phyloP scores from a whole-genome alignment of 1,140 invertebrate species.

The Euura saliciscinereae region DNA sequence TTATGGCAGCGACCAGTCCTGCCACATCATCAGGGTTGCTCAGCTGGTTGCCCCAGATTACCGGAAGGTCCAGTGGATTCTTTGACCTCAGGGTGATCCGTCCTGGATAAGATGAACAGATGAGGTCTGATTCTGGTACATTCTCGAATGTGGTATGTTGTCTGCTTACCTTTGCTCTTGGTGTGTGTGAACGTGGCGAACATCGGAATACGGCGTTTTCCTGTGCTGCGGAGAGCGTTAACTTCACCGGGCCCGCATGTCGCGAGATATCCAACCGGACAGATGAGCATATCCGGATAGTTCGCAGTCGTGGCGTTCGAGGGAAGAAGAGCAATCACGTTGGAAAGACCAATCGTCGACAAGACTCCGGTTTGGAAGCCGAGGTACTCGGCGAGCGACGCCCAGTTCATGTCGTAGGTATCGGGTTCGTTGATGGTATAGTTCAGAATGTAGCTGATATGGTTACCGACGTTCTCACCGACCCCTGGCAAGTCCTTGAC shows the following conservation, averaged over 20 bases:
- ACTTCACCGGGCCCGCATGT: slow-evolving; percentile 65
- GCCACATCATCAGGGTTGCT: slow-evolving; percentile 52
- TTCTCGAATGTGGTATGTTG: background rate
- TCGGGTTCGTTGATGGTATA: slow-evolving; percentile 61
- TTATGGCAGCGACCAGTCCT: slow-evolving; percentile 58
- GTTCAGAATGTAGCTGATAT: slow-evolving; percentile 66
- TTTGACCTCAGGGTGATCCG: slow-evolving; percentile 50
- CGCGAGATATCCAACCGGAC: slow-evolving; percentile 71
- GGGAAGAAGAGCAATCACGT: slow-evolving; percentile 68
- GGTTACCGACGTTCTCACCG: slow-evolving; percentile 77
- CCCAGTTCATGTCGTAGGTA: slow-evolving; percentile 67
- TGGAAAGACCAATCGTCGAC: slow-evolving; percentile 66
- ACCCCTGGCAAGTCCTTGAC: slow-evolving; percentile 75
- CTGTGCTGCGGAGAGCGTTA: slow-evolving; percentile 62
- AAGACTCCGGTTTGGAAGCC: slow-evolving; percentile 65
- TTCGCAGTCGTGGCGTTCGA: slow-evolving; percentile 63
- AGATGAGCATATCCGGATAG: slow-evolving; percentile 71
- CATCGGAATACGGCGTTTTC: slow-evolving; percentile 62
- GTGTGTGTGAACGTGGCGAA: slow-evolving; percentile 65
- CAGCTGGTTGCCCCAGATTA: slow-evolving; percentile 67
- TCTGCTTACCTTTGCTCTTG: slow-evolving; percentile 60
- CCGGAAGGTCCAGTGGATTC: slow-evolving; percentile 65
- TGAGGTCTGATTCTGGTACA: background rate
- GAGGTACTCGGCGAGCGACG: slow-evolving; percentile 66
- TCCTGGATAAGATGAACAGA: slow-evolving; percentile 53